These are phyloP conservation scores for Ligdia adustata DNA, from an alignment of 2,888 invertebrate species.

Conservation along the genomic window DNA sequence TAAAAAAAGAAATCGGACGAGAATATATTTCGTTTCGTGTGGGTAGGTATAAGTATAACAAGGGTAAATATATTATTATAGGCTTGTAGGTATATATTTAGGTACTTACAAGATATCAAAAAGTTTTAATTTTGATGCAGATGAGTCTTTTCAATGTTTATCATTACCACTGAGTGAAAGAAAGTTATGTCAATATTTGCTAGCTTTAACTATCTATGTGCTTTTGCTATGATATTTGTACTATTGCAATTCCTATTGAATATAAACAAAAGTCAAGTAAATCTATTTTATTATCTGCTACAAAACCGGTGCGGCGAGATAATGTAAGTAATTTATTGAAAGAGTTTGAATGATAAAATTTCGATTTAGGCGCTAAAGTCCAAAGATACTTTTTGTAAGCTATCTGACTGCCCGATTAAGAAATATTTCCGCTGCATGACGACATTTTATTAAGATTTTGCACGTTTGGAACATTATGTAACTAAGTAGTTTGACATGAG, in stretches of 20 bases:
- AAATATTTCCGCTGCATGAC: constrained; percentile 72
- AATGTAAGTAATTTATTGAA: constrained; percentile 78
- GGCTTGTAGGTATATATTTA: no score
- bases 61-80: no score
- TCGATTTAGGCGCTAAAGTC: constrained; percentile 59
- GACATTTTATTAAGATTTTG: constrained; percentile 54
- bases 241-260: not conserved
- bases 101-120: no score
- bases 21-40: not conserved
- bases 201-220: not conserved
- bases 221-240: not conserved
- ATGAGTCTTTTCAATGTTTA: no score
- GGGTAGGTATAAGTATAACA: no score
- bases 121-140: no score
- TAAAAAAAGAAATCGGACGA: constrained; percentile 3
- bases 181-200: no score
- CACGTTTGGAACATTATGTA: constrained; percentile 55
- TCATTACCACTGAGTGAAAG: no score
- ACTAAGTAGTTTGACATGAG: constrained; percentile 55
- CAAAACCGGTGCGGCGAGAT: constrained; percentile 78
- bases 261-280: constrained; percentile 32
- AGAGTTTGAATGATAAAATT: constrained; percentile 66
- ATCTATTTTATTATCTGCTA: constrained; percentile 68
- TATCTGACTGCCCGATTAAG: constrained; percentile 71
- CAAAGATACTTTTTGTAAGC: constrained; percentile 55